Evolutionary conservation across 2,888 invertebrate species (phyloP), one percentile per base, ranked within the genome.

Genomic region (Harmothoe impar): DNA sequence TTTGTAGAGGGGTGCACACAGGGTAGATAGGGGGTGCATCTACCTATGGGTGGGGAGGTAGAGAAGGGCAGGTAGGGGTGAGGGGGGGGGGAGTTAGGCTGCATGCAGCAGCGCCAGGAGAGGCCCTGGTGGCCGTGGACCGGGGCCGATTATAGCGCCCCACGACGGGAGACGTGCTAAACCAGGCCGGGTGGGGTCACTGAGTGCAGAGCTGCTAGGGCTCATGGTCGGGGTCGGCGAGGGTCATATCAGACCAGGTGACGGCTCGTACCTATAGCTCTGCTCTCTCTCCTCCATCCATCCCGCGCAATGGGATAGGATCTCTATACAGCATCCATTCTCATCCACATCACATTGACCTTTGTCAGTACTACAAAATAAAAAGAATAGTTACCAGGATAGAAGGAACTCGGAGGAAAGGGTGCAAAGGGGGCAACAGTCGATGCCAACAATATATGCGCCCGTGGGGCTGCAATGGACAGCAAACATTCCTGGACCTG

Each of bases 231-330:
- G 51, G 84, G 84, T 84, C 84, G 25, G 35, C 17, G 20, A 5
- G 51, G 84, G 84, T 84, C 35, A n/a, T n/a, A n/a, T n/a, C n/a
- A 84, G 10, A 43, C 84, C 84, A 84, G 84, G 84, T 84, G 84
- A 84, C 43, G 31, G 25, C 25, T 25, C 29, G 12, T n/a, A 15
- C 0, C 7, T 20, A 15, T 20, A 62, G 62, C 62, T 15, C 54
- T 17, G 54, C 10, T 52, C 54, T 52, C 12, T 17, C 54, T 52
- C 54, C 54, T 15, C 54, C 54, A 10, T n/a, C n/a, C n/a, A n/a
- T n/a, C n/a, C n/a, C n/a, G n/a, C n/a, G n/a, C n/a, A n/a, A n/a
- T n/a, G n/a, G n/a, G n/a, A n/a, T n/a, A n/a, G n/a, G n/a, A n/a
- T n/a, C n/a, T n/a, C n/a, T n/a, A n/a, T n/a, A n/a, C n/a, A n/a